These are phyloP conservation scores for Ancistrus triradiatus DNA, from an alignment of 2,113 vertebrate genomes.

Conservation along the genomic window DNA sequence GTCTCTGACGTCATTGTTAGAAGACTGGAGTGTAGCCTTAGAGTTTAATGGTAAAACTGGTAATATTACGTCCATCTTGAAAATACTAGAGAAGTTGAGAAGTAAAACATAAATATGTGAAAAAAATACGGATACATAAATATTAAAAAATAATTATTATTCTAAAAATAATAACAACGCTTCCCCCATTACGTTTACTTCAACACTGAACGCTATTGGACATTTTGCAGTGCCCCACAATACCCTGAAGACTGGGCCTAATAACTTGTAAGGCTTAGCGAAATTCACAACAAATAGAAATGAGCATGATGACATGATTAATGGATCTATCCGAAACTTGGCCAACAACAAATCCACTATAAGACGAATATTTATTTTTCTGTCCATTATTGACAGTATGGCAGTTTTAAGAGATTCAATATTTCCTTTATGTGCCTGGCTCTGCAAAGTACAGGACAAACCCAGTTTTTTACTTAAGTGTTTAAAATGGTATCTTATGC, in stretches of 20 bases:
- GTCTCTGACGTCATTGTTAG: constrained; percentile 20
- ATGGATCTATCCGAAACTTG: neutral
- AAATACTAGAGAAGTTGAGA: neutral
- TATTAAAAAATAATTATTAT: too few relatives aligned
- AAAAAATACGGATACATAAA: too few relatives aligned
- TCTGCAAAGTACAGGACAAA: too few relatives aligned
- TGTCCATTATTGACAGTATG: constrained; percentile 5
- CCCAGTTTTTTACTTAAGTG: too few relatives aligned
- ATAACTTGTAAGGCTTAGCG: constrained; percentile 8
- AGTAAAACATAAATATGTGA: neutral
- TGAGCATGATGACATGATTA: too few relatives aligned
- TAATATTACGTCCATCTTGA: too few relatives aligned
- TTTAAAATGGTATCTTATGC: too few relatives aligned
- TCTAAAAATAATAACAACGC: too few relatives aligned
- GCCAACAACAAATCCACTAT: constrained; percentile 10
- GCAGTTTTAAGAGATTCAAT: constrained; percentile 50
- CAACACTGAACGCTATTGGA: constrained; percentile 3
- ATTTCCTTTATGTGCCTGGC: constrained; percentile 65
- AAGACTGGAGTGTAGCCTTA: constrained; percentile 8
- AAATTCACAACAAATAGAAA: constrained; percentile 4
- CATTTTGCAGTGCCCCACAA: constrained; percentile 11
- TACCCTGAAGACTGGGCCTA: too few relatives aligned
- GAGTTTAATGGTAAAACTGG: too few relatives aligned
- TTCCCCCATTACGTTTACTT: neutral
- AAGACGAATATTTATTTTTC: too few relatives aligned